Evolutionary conservation across 2,113 vertebrate species (phyloP), one percentile per base, ranked within the genome.

Genomic region (Vulpes lagopus): DNA sequence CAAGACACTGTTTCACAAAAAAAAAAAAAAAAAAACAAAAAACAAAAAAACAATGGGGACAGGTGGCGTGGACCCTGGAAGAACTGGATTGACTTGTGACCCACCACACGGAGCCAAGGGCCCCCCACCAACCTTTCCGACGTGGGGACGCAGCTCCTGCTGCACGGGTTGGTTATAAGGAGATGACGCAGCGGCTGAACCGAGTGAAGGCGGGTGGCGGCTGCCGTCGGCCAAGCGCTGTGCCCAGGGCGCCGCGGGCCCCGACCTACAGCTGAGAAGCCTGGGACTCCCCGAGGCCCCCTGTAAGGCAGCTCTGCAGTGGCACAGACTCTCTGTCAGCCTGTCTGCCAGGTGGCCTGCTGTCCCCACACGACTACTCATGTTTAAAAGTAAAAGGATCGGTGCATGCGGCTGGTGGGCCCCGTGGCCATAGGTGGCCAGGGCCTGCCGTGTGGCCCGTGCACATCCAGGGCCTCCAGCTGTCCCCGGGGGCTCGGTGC

Each of bases 191-290:
- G 71, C 65, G 35, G 49, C 59, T 22, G 60, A 71, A 91, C 3
- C 53, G 78, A 59, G 71, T 10, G 22, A 2, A 84, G 6, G 30
- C 12, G 67, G 49, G 15, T 2, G 16, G 19, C 11, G 23, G 5
- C 43, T 19, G 8, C 5, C 19, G 0, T 38, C 0, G 8, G 9
- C 35, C 22, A n/a, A 59, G 22, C 22, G 19, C 9, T 6, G 23
- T 20, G 27, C 30, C 35, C 43, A 43, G 43, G 43, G 43, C 6
- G 1, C 43, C 43, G 43, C 43, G 6, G 43, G 43, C 43, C 43
- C 43, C 43, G 1, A 43, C 43, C 43, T 43, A 43, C 43, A 43
- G 43, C 43, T 43, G 51, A 94, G 51, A 27, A 80, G 30, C 79
- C n/a, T 23, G 23, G 60, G 19, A 32, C 7, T 71, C 8, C 1